Conservation (phyloP, 1,140 invertebrate species). For the Cecropterus lyciades region DNA sequence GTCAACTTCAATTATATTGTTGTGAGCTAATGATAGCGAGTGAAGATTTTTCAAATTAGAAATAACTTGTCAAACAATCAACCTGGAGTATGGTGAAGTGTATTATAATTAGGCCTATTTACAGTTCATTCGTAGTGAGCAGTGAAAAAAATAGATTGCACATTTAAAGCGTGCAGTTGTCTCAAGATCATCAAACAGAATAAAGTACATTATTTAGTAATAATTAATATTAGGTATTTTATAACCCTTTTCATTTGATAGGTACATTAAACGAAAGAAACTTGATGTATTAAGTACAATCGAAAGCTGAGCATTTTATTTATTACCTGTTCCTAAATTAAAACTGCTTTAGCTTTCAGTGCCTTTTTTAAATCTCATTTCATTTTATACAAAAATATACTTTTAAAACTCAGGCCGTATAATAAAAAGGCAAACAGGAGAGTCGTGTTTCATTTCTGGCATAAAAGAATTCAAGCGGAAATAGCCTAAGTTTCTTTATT, state of each 20-base stretch:
- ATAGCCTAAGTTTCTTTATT: slow-evolving; percentile 29
- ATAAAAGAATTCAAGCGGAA: slow-evolving; percentile 28
- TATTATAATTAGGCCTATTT: too few species aligned
- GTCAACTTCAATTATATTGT: slow-evolving; percentile 89
- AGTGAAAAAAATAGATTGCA: too few species aligned
- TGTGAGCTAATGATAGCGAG: slow-evolving; percentile 90
- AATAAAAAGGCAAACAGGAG: slow-evolving; percentile 13
- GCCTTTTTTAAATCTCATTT: slow-evolving; percentile 7
- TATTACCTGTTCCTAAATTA: slow-evolving; percentile 4
- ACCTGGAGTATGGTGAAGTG: too few species aligned
- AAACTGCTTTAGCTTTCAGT: slow-evolving; percentile 8
- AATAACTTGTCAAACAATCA: too few species aligned
- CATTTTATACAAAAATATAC: slow-evolving; percentile 24
- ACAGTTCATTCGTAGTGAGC: too few species aligned
- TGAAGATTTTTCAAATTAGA: slow-evolving; percentile 90
- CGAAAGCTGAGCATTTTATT: not conserved
- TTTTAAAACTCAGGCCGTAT: slow-evolving; percentile 21
- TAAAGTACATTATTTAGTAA: too few species aligned
- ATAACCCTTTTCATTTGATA: too few species aligned
- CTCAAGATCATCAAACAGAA: too few species aligned
- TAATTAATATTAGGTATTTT: too few species aligned
- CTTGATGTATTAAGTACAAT: too few species aligned
- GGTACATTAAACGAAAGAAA: too few species aligned
- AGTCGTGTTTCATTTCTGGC: slow-evolving; percentile 22
- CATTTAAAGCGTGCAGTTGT: too few species aligned